Evolutionary conservation across 2,888 invertebrate genomes (phyloP).

Genomic region (Caenorhabditis sp.): DNA sequence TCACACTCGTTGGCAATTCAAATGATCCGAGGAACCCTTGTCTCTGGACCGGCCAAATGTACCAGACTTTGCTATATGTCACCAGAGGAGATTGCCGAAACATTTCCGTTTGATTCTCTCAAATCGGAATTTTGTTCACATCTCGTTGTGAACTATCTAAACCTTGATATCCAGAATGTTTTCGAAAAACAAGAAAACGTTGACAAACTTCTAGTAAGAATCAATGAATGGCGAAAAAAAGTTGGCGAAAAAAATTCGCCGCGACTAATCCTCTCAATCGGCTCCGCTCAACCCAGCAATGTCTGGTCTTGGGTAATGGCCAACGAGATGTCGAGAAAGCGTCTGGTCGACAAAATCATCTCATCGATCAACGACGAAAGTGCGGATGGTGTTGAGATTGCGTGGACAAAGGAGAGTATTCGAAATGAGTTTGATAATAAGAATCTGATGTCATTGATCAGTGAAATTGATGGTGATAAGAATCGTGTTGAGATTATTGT

Average conservation of each 20-base stretch:
- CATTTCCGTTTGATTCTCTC: slow-evolving; percentile 30
- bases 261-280: slow-evolving; percentile 24
- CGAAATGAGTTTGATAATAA: slow-evolving; percentile 33
- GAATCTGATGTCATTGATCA: slow-evolving; percentile 27
- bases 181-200: neutral
- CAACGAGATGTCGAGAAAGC: slow-evolving; percentile 21
- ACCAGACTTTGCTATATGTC: slow-evolving; percentile 32
- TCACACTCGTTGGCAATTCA: slow-evolving; percentile 22
- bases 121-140: slow-evolving; percentile 32
- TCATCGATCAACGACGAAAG: slow-evolving; percentile 5
- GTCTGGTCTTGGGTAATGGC: slow-evolving; percentile 23
- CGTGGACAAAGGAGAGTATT: slow-evolving; percentile 36
- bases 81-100: slow-evolving; percentile 12
- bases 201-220: slow-evolving; percentile 7
- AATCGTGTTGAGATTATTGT: slow-evolving; percentile 11
- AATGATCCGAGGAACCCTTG: neutral
- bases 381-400: slow-evolving; percentile 40
- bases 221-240: slow-evolving; percentile 21
- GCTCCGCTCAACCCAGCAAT: slow-evolving; percentile 10
- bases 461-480: slow-evolving; percentile 17
- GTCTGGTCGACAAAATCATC: slow-evolving; percentile 16
- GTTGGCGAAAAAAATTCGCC: slow-evolving; percentile 14
- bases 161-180: slow-evolving; percentile 14
- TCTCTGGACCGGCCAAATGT: slow-evolving; percentile 18
- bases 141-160: slow-evolving; percentile 23